Evolutionary conservation across 2,797 vertebrate species (phyloP).

Genomic region (Amblyraja radiata): DNA sequence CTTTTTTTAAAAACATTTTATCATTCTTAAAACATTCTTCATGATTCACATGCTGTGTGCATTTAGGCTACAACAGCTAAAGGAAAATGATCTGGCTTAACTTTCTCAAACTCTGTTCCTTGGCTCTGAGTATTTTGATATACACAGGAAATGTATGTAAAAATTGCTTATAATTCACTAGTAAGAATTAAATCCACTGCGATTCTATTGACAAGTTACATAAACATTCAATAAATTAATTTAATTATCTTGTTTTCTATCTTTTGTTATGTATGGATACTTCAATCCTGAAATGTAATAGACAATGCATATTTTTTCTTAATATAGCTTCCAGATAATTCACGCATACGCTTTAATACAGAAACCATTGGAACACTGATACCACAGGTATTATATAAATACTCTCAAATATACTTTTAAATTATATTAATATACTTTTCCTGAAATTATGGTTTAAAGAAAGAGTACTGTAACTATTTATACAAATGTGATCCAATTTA

Average conservation of each 20-base stretch:
- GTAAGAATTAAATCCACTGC: neutral
- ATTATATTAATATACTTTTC: neutral
- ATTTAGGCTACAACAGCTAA: neutral
- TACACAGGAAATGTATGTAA: neutral
- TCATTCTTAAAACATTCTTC: neutral
- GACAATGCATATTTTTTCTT: neutral
- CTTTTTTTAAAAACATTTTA: neutral
- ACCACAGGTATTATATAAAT: conserved; percentile 50
- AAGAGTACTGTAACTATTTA: neutral
- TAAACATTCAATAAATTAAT: neutral
- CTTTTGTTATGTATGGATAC: too few species aligned
- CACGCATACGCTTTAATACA: conserved; percentile 51
- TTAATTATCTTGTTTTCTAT: neutral
- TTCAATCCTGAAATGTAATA: neutral
- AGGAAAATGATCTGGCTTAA: neutral
- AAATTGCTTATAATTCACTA: neutral
- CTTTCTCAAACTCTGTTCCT: neutral
- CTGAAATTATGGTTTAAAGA: neutral
- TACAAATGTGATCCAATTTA: neutral
- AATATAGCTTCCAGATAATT: conserved; percentile 47
- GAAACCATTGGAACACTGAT: conserved; percentile 51
- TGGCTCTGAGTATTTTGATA: neutral
- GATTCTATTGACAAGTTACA: neutral
- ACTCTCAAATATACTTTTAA: neutral
- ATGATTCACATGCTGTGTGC: neutral